Evolutionary conservation across 2,797 vertebrate species (phyloP).

Genomic region (Tokudaia muenninki): DNA sequence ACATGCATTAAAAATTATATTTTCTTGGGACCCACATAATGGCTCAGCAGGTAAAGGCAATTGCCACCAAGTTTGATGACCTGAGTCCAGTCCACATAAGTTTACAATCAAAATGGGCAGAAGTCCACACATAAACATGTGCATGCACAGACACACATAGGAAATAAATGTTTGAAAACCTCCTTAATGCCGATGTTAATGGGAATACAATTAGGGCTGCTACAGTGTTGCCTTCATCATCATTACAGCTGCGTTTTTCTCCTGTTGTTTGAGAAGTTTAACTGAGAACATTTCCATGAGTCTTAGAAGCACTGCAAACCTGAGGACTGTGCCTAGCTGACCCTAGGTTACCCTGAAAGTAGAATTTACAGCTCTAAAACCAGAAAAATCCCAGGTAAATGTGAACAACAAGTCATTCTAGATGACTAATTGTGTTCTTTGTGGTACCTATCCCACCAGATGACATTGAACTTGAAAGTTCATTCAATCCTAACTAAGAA

Average conservation of each 20-base stretch:
- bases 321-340: neutral
- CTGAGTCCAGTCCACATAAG: neutral
- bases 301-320: neutral
- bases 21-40: neutral
- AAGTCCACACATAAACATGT: neutral
- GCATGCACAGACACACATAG: neutral
- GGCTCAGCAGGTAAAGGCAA: neutral
- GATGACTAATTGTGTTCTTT: neutral
- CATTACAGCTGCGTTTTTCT: constrained; percentile 25
- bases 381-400: neutral
- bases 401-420: neutral
- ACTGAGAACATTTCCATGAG: neutral
- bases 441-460: neutral
- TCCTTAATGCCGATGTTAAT: neutral
- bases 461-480: neutral
- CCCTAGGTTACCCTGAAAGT: neutral
- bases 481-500: neutral
- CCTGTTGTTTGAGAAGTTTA: constrained; percentile 25
- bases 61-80: neutral
- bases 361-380: constrained; percentile 1
- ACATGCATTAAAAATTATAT: neutral
- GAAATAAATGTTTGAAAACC: neutral
- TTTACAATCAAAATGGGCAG: neutral
- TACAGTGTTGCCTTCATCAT: neutral
- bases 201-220: neutral